Percentiles rank a stretch among this genome's conserved stretches.
phyloP scores from a whole-genome alignment of 2,888 invertebrate species.

The Sphaerophoria taeniata region DNA sequence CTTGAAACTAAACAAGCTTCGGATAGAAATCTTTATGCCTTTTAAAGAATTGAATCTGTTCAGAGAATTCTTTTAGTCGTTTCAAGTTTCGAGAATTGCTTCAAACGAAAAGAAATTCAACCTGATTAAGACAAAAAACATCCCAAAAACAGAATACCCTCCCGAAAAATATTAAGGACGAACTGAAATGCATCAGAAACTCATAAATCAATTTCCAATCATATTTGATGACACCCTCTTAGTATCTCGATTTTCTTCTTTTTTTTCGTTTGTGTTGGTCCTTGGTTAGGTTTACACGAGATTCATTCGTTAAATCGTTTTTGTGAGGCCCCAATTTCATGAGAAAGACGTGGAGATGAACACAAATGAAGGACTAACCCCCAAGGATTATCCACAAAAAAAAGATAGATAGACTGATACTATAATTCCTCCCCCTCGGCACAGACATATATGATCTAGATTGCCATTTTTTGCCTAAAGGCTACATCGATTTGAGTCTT shows the following conservation, averaged over 20 bases:
- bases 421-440: too few relatives aligned
- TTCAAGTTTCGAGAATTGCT: slow-evolving; percentile 24
- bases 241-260: slow-evolving; percentile 30
- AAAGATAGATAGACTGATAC: slow-evolving; percentile 21
- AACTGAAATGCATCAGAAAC: slow-evolving; percentile 61
- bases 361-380: slow-evolving; percentile 71
- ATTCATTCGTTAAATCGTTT: slow-evolving; percentile 58
- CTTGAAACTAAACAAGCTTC: slow-evolving; percentile 9
- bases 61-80: too few relatives aligned
- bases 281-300: slow-evolving; percentile 23
- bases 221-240: slow-evolving; percentile 73
- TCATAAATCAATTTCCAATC: slow-evolving; percentile 69
- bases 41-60: slow-evolving; percentile 30
- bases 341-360: slow-evolving; percentile 58
- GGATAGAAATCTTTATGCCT: slow-evolving; percentile 39
- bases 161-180: not conserved
- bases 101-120: slow-evolving; percentile 13
- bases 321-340: not conserved
- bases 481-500: slow-evolving; percentile 66
- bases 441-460: slow-evolving; percentile 19
- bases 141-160: slow-evolving; percentile 7
- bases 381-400: slow-evolving; percentile 62
- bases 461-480: slow-evolving; percentile 25
- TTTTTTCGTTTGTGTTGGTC: slow-evolving; percentile 2
- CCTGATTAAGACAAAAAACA: slow-evolving; percentile 39